phyloP scores from a whole-genome alignment of 2,888 invertebrate species.

The Drosophila infuscata region DNA sequence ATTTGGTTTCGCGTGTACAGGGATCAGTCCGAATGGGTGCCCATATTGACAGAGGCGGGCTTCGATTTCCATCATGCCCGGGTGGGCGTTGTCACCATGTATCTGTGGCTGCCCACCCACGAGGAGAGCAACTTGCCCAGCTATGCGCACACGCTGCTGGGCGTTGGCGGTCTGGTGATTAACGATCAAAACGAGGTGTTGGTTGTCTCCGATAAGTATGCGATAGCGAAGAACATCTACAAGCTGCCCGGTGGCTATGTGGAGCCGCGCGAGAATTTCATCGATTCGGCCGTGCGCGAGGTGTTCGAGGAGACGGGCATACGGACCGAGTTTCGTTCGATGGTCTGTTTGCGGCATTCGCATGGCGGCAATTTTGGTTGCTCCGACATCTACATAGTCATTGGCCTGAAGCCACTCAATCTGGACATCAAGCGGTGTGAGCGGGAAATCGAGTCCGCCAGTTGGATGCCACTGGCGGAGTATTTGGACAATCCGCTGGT shows the following conservation, averaged over 20 bases:
- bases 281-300: conserved; percentile 93
- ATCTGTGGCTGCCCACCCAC: conserved; percentile 90
- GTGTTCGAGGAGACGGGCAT: conserved; percentile 96
- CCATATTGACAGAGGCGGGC: conserved; percentile 90
- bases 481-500: conserved; percentile 90
- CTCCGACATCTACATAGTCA: conserved; percentile 94
- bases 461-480: conserved; percentile 93
- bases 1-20: conserved; percentile 93
- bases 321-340: conserved; percentile 89
- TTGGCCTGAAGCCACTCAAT: conserved; percentile 89
- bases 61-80: conserved; percentile 96
- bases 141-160: conserved; percentile 91
- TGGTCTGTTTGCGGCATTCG: conserved; percentile 92
- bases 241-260: conserved; percentile 97
- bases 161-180: conserved; percentile 93
- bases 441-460: conserved; percentile 91
- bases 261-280: conserved; percentile 93
- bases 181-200: conserved; percentile 92
- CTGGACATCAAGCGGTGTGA: conserved; percentile 89
- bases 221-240: conserved; percentile 87
- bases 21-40: conserved; percentile 90
- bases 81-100: conserved; percentile 91
- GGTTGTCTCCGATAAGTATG: conserved; percentile 90
- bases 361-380: conserved; percentile 92
- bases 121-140: conserved; percentile 88